These are phyloP conservation scores for Thomomys bottae DNA, from an alignment of 2,113 vertebrate species.

Conservation along the genomic window DNA sequence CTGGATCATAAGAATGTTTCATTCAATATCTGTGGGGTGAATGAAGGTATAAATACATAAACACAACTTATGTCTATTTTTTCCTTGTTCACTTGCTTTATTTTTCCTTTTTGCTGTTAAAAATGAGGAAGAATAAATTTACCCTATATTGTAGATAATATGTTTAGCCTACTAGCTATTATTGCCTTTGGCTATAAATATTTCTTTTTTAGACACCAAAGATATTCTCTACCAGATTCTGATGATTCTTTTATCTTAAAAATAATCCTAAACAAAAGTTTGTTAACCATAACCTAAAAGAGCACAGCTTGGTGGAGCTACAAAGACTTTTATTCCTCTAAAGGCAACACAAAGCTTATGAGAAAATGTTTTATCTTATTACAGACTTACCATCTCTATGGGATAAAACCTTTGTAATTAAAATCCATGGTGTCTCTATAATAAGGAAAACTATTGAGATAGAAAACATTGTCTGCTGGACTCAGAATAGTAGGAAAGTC, in stretches of 20 bases:
- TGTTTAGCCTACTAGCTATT: not conserved
- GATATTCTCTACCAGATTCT: not conserved
- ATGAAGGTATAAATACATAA: not conserved
- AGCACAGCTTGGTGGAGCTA: slow-evolving; percentile 51
- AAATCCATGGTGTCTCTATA: not conserved
- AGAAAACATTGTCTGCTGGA: not conserved
- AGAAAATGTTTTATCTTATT: slow-evolving; percentile 57
- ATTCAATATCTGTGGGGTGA: not conserved
- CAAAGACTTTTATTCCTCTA: slow-evolving; percentile 38
- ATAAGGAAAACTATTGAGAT: not conserved
- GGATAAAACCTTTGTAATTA: slow-evolving; percentile 43
- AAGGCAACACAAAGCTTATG: slow-evolving; percentile 28
- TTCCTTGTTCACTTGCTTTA: not conserved
- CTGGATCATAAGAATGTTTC: not conserved
- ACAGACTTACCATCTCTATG: slow-evolving; percentile 11
- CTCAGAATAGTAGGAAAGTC: not conserved
- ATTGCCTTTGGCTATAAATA: not conserved
- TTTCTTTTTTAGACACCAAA: not conserved
- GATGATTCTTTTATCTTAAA: slow-evolving; percentile 50
- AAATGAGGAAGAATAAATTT: not conserved
- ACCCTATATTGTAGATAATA: not conserved
- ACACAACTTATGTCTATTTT: not conserved
- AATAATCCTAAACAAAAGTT: slow-evolving; percentile 5
- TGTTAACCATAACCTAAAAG: slow-evolving; percentile 16
- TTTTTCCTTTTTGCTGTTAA: not conserved